Base-by-base conservation (phyloP, 2,888 invertebrate genomes). In the Epirrita christyi region DNA sequence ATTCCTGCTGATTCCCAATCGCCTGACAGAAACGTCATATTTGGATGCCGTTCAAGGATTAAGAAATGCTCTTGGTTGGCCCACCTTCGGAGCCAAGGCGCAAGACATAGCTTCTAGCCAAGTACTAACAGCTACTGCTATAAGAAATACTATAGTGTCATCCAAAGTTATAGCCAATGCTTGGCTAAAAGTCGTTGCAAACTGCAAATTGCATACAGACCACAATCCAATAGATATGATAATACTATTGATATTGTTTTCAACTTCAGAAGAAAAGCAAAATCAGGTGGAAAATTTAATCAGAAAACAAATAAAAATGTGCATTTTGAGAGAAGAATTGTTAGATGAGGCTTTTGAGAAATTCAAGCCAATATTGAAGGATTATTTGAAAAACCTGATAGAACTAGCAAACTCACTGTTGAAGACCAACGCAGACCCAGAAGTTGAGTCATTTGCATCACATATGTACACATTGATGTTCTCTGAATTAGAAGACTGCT, bases 181-280 rank as follows among this genome's bases (percentile, higher is more conserved):
- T 29, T 94, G 95, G 91, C 67, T 94, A 1, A 93, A 93, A 72
- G 83, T 93, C n/a, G 84, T 95, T 58, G 88, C 91, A 49, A 82
- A 76, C 52, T 89, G 93, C 51, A 93, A 92, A 75, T 63, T 77
- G 0, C 78, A 74, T 51, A 81, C 88, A 38, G 93, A 94, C 56
- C 93, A 94, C 61, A 95, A 94, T 83, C 92, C 95, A 0, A 90
- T 96, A 59, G 96, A 96, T 83, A 87, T 96, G 48, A 82, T 95
- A 13, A 86, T 96, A 62, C 78, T 96, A 13, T 75, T 95, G n/a
- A 91, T 95, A 67, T 81, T 95, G 14, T 93, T 94, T 66, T 91
- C 94, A n/a, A 92, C 92, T 48, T 89, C 93, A 52, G 93, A 93
- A 72, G 93, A 93, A 37, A 93, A 93, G 67, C 94, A 94, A 70